A percentile compares a stretch with the other conserved stretches of the same genome.
phyloP scores from a whole-genome alignment of 2,113 vertebrate species.

The Callorhinus ursinus region DNA sequence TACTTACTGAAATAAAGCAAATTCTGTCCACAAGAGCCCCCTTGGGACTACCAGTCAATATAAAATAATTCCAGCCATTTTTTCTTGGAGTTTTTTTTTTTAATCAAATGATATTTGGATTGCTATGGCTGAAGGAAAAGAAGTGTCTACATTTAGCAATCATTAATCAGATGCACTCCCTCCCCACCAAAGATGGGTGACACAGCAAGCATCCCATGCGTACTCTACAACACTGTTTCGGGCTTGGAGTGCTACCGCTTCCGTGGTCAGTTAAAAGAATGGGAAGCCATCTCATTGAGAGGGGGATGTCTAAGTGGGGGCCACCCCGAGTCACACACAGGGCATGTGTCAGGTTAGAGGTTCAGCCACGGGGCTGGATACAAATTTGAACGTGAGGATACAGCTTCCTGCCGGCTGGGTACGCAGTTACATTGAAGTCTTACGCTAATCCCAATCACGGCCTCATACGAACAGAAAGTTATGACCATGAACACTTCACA shows the following conservation, averaged over 20 bases:
- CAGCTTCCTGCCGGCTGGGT: fast-evolving
- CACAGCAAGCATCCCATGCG: fast-evolving
- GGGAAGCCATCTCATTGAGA: fast-evolving
- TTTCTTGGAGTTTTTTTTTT: background rate
- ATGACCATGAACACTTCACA: fast-evolving
- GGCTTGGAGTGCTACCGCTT: background rate
- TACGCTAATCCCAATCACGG: fast-evolving
- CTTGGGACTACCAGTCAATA: too few relatives aligned
- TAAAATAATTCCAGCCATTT: background rate
- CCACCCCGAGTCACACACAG: background rate
- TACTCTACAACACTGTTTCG: fast-evolving
- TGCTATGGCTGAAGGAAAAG: background rate
- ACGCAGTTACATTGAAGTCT: fast-evolving
- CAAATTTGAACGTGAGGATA: fast-evolving
- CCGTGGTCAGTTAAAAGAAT: fast-evolving
- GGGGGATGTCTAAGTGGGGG: fast-evolving
- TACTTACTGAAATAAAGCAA: background rate
- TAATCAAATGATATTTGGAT: background rate
- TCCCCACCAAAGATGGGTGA: background rate
- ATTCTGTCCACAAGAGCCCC: too few relatives aligned
- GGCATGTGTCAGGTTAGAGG: background rate
- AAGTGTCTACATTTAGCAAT: background rate
- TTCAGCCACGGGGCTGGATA: fast-evolving
- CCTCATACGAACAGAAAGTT: background rate
- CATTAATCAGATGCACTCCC: too few relatives aligned